These are phyloP conservation scores for Zonitis immaculata DNA, from an alignment of 2,888 invertebrate species.

Conservation along the genomic window DNA sequence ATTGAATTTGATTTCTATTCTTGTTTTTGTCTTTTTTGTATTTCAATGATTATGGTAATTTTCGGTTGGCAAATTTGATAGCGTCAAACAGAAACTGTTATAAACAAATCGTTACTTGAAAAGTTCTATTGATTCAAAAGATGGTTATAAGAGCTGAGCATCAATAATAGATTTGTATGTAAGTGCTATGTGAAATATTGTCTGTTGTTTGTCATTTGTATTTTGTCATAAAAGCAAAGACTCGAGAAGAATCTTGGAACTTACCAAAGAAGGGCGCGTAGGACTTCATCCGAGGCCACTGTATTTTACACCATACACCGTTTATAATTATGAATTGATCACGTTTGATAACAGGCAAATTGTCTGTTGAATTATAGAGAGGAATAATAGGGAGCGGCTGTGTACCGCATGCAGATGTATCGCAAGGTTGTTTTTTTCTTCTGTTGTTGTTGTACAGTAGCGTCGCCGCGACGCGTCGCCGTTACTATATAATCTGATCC, in stretches of 20 bases:
- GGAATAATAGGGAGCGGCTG: conserved; percentile 12
- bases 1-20: not conserved
- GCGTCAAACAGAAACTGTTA: too few relatives aligned
- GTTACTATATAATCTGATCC: conserved; percentile 36
- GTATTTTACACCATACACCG: conserved; percentile 50
- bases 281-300: conserved; percentile 51
- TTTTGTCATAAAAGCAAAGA: not conserved
- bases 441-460: conserved; percentile 6
- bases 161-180: too few relatives aligned
- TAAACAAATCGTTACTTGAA: too few relatives aligned
- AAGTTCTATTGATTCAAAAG: too few relatives aligned
- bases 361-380: conserved; percentile 2
- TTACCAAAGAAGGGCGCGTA: conserved; percentile 42
- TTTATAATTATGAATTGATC: conserved; percentile 4
- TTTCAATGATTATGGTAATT: not conserved
- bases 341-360: conserved; percentile 8
- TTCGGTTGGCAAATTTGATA: not conserved
- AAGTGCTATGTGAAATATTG: too few relatives aligned
- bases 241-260: conserved; percentile 12
- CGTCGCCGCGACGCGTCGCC: conserved; percentile 24
- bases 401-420: conserved; percentile 37
- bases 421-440: conserved; percentile 24
- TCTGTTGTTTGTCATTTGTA: not conserved
- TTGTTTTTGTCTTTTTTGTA: too few relatives aligned
- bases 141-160: too few relatives aligned